phyloP scores from a whole-genome alignment of 2,888 invertebrate genomes.

The Aspidapion aeneum region DNA sequence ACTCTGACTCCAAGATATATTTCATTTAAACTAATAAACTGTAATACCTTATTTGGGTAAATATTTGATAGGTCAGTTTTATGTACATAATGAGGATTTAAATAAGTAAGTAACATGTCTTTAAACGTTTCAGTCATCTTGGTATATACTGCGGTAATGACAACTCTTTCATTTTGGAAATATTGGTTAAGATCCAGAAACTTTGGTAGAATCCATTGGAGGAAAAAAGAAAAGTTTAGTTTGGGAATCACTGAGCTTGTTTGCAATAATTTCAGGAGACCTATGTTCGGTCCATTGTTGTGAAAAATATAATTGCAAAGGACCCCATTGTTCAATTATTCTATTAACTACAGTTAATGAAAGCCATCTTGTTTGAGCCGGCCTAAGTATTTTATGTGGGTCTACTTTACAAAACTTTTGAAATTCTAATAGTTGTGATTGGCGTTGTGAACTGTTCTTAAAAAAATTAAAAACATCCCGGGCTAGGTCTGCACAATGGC shows the following conservation, averaged over 20 bases:
- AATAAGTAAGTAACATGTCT: not conserved
- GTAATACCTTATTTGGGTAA: not conserved
- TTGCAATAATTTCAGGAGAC: not conserved
- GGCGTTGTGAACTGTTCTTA: too few species aligned
- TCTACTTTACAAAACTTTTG: slow-evolving; percentile 23
- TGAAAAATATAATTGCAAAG: not conserved
- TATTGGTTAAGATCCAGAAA: slow-evolving; percentile 1
- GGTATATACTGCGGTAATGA: not conserved
- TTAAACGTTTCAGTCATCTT: not conserved
- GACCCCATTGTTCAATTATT: slow-evolving; percentile 10
- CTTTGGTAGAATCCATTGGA: not conserved
- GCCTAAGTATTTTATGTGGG: slow-evolving; percentile 19
- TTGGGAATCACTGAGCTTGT: not conserved
- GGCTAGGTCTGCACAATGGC: slow-evolving; percentile 35
- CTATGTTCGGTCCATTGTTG: not conserved
- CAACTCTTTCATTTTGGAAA: not conserved
- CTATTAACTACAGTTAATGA: slow-evolving; percentile 21
- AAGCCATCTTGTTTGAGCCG: slow-evolving; percentile 26
- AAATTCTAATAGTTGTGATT: too few species aligned
- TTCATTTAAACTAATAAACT: not conserved
- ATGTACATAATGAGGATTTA: too few species aligned
- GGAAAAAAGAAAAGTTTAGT: not conserved
- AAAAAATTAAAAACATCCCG: slow-evolving; percentile 35
- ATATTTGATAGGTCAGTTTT: not conserved
- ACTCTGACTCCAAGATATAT: not conserved